phyloP scores from a whole-genome alignment of 2,797 vertebrate species.

The Trichosurus vulpecula region DNA sequence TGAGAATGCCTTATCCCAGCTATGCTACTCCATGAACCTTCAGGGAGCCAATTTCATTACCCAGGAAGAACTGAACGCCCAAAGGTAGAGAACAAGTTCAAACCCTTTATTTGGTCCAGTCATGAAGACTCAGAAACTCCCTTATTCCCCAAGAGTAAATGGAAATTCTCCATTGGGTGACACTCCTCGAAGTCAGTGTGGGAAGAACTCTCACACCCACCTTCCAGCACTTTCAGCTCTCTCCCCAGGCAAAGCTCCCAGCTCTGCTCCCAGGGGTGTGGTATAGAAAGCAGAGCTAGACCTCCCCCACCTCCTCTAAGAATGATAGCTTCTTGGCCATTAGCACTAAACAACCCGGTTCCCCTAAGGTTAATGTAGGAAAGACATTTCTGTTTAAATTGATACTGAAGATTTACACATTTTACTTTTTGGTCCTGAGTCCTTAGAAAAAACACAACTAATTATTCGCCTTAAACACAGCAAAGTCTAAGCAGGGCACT shows the following conservation, averaged over 20 bases:
- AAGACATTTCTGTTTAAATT: constrained; percentile 51
- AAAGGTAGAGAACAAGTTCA: not conserved
- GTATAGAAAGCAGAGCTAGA: not conserved
- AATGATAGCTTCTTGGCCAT: constrained; percentile 12
- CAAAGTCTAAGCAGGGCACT: constrained; percentile 1
- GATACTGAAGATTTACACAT: constrained; percentile 13
- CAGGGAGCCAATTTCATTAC: not conserved
- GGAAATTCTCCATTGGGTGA: not conserved
- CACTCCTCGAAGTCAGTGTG: not conserved
- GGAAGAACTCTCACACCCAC: not conserved
- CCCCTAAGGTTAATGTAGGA: constrained; percentile 32
- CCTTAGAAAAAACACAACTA: constrained; percentile 9
- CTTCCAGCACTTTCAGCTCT: not conserved
- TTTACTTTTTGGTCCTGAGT: constrained; percentile 31
- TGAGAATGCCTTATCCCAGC: not conserved
- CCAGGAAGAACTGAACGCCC: not conserved
- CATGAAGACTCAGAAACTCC: not conserved
- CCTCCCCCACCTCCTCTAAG: not conserved
- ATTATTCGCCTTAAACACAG: constrained; percentile 20
- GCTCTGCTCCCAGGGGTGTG: not conserved
- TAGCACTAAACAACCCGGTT: constrained; percentile 30
- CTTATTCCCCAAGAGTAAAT: not conserved
- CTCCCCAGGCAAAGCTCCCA: not conserved
- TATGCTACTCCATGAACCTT: not conserved
- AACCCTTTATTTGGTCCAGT: not conserved